These are phyloP conservation scores for Odontophorus gujanensis DNA, from an alignment of 2,113 vertebrate genomes.

Conservation along the genomic window DNA sequence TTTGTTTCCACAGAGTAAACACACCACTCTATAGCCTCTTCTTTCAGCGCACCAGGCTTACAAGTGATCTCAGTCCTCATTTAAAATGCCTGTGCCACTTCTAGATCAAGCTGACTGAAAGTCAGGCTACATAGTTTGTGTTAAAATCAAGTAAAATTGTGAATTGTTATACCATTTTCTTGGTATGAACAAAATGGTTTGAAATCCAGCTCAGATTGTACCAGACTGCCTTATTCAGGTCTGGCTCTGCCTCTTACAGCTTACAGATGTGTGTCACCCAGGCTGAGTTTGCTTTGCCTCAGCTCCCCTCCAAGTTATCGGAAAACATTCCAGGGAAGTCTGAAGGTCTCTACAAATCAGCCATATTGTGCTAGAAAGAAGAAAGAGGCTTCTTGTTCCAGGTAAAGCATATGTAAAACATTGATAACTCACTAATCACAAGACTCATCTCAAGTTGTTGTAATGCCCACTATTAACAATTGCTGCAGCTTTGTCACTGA, in stretches of 20 bases:
- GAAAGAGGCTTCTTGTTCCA: background rate
- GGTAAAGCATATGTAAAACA: background rate
- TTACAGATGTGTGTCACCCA: background rate
- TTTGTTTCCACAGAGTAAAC: background rate
- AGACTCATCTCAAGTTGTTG: background rate
- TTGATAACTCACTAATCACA: background rate
- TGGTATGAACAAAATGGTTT: background rate
- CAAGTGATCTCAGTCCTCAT: background rate
- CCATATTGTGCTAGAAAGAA: background rate
- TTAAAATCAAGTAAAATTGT: background rate
- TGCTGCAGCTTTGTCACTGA: background rate
- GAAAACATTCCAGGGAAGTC: background rate
- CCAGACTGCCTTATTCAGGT: background rate
- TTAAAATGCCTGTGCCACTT: background rate
- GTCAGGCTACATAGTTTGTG: background rate
- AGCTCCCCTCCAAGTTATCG: background rate
- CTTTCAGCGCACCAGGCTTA: background rate
- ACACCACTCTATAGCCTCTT: background rate
- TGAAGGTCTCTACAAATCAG: background rate
- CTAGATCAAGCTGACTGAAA: background rate
- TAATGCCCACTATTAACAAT: background rate
- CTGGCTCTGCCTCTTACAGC: background rate
- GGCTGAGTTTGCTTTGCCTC: background rate
- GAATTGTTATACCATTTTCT: background rate
- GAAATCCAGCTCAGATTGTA: background rate